These are phyloP conservation scores for Mohoua ochrocephala DNA, from an alignment of 2,113 vertebrate species.

Conservation along the genomic window DNA sequence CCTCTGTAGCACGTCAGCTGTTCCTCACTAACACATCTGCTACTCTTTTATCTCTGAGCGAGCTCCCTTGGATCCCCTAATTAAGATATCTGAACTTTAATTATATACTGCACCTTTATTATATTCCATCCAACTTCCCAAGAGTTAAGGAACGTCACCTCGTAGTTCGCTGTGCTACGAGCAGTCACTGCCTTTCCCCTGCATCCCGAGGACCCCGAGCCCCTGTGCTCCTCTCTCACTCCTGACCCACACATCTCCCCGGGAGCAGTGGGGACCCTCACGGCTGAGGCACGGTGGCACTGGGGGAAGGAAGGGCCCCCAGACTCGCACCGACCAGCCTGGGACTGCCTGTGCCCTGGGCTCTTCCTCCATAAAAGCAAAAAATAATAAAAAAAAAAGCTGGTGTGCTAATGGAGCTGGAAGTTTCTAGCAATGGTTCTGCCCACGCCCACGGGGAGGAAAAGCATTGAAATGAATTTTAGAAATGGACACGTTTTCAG, in stretches of 20 bases:
- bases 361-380: neutral
- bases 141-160: neutral
- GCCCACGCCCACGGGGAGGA: fast-evolving
- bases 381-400: too few relatives aligned
- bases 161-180: fast-evolving
- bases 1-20: constrained; percentile 68
- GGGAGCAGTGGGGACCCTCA: neutral
- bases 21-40: constrained; percentile 72
- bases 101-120: constrained; percentile 70
- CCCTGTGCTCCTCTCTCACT: fast-evolving
- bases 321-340: neutral
- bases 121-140: constrained; percentile 25
- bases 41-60: constrained; percentile 76
- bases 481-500: neutral
- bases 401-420: neutral
- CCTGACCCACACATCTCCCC: fast-evolving
- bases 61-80: constrained; percentile 75
- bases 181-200: neutral
- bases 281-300: neutral
- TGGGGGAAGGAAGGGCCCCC: neutral
- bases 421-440: neutral
- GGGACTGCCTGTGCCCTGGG: neutral
- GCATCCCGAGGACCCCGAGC: fast-evolving
- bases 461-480: neutral
- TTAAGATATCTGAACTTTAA: constrained; percentile 78